Conservation (phyloP, 2,113 vertebrate species). For the Actenoides lindsayi region DNA sequence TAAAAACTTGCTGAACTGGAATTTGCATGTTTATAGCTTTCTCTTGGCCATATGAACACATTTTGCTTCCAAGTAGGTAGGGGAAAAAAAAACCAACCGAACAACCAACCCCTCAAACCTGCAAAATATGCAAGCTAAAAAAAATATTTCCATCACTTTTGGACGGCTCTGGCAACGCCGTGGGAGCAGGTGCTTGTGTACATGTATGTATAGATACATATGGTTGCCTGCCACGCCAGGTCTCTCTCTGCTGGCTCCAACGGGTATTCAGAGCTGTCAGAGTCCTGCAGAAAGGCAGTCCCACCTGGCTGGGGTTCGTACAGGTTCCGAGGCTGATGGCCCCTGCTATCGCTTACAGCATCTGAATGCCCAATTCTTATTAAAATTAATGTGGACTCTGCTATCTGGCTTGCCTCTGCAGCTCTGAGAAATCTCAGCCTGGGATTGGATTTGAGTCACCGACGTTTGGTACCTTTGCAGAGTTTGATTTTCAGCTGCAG, state of each 20-base stretch:
- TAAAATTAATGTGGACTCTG: neutral
- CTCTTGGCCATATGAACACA: neutral
- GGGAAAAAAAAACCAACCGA: neutral
- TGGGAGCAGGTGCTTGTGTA: neutral
- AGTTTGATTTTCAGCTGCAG: neutral
- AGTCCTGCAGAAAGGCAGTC: neutral
- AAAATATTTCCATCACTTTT: neutral
- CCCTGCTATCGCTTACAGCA: neutral
- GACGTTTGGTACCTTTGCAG: neutral
- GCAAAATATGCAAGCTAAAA: neutral
- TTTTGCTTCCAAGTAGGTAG: neutral
- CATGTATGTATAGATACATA: fast-evolving
- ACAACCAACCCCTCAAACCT: neutral
- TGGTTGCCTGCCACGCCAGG: neutral
- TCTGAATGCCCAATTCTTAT: neutral
- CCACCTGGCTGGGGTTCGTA: neutral
- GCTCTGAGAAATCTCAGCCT: neutral
- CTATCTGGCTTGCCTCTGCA: neutral
- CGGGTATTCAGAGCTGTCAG: neutral
- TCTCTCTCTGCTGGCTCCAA: neutral
- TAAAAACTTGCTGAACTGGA: neutral
- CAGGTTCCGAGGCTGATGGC: neutral
- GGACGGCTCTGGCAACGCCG: neutral
- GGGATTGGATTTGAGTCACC: neutral
- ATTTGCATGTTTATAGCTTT: neutral